Evolutionary conservation across 37 sponge, comb jelly and placozoan species (phyloP), one percentile per base, ranked within the genome.

Genomic region (Mnemiopsis leidyi): DNA sequence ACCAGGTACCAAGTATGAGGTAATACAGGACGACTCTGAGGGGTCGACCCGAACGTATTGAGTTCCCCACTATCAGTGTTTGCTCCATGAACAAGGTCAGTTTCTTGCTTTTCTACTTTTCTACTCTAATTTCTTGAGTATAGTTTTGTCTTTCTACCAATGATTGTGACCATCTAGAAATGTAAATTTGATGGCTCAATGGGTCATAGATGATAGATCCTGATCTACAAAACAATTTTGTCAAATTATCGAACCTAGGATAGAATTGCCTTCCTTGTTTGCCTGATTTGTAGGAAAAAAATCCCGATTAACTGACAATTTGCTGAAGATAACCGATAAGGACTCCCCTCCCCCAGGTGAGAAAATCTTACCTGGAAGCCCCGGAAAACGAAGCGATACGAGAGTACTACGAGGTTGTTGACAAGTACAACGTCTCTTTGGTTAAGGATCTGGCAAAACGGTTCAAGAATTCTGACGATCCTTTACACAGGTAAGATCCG

Each of bases 1-100:
- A n/a, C n/a, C 82, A 79, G 82, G 82, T 36, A 79, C 82, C 35
- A 79, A 79, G 82, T 79, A 33, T 33, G 37, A 32, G 3, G 35
- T 79, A 16, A 34, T 79, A 16, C 31, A 20, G 36, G 82, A 79
- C 37, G 21, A 31, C 82, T 35, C 32, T 29, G 82, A 23, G 16
- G 36, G 82, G 5, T 20, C 26, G 34, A 33, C 34, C 36, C 23
- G 36, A 32, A 7, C 9, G 20, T 33, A 35, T 79, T 29, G 3
- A 32, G 9, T 36, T 79, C 37, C 82, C 82, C 7, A 79, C 82
- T 36, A 79, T 79, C 37, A 36, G 37, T 35, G 36, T 79, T 16
- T 79, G 82, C 36, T 79, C 82, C 37, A 32, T 16, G 30, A 79
- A 79, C 82, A 79, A 79, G 82, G 82, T 79, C 7, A 32, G 3